A percentile compares a stretch with the other conserved stretches of the same genome.
Conservation (phyloP, 92 coral and sea anemone species). For the Blastomussa wellsi region DNA sequence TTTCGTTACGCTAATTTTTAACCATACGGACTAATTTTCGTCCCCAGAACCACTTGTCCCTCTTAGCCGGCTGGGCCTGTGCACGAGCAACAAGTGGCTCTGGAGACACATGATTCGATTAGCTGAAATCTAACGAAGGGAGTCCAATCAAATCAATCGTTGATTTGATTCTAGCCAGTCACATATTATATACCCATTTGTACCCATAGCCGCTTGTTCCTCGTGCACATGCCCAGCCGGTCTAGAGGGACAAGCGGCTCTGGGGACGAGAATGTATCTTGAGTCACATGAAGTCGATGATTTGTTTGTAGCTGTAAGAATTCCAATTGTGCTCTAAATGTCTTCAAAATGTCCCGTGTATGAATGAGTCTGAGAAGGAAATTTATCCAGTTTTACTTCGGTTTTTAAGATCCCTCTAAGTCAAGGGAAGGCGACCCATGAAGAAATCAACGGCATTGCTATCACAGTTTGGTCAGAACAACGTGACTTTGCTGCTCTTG, state of each 20-base stretch:
- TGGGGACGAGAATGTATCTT: neutral
- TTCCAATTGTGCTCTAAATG: neutral
- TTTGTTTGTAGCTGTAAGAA: neutral
- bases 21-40: neutral
- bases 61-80: too few relatives aligned
- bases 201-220: too few relatives aligned
- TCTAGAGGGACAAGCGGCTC: too few relatives aligned
- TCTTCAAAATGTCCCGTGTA: neutral
- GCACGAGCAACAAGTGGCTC: too few relatives aligned
- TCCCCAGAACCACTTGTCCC: too few relatives aligned
- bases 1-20: neutral
- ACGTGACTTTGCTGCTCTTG: slow-evolving; percentile 88
- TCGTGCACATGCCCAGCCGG: too few relatives aligned
- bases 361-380: neutral
- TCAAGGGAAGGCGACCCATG: slow-evolving; percentile 51
- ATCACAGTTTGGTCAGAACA: slow-evolving; percentile 83
- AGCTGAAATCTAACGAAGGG: too few relatives aligned
- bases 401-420: slow-evolving; percentile 61
- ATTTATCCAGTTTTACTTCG: neutral
- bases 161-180: too few relatives aligned
- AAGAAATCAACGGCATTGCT: slow-evolving; percentile 85
- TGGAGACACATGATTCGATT: too few relatives aligned
- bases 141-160: too few relatives aligned
- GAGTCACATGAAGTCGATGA: neutral
- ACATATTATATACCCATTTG: too few relatives aligned